Conservation (phyloP, 2,113 vertebrate genomes). For the Sander lucioperca region DNA sequence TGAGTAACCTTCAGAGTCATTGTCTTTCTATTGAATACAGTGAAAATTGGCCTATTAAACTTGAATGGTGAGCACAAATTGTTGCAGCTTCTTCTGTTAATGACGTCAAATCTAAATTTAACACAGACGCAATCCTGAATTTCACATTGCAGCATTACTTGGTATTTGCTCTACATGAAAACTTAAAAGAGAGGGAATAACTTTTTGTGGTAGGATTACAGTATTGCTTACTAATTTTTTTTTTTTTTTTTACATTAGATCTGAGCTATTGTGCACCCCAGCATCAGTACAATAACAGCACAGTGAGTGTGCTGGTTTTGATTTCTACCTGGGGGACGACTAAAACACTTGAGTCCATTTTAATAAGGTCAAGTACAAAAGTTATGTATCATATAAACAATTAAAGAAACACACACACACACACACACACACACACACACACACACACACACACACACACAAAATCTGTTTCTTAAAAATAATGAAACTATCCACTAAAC, state of each 20-base stretch:
- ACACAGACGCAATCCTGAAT: background rate
- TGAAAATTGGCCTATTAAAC: background rate
- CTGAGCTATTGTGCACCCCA: background rate
- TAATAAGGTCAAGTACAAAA: background rate
- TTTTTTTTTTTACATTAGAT: background rate
- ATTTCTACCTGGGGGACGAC: background rate
- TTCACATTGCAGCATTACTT: background rate
- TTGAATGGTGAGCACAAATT: background rate
- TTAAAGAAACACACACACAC: too few species aligned
- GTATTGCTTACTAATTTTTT: background rate
- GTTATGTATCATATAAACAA: background rate
- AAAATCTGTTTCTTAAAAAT: background rate
- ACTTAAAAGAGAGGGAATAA: background rate
- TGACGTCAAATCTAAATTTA: background rate
- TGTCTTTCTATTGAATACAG: background rate
- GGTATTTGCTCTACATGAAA: background rate
- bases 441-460: too few species aligned
- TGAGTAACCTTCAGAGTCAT: background rate
- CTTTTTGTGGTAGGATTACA: background rate
- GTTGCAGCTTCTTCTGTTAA: background rate
- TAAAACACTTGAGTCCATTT: too few species aligned
- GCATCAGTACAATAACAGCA: background rate
- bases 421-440: too few species aligned
- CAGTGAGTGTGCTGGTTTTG: background rate
- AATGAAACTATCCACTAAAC: background rate